These are phyloP conservation scores for Syngnathus rostellatus DNA, from an alignment of 2,797 vertebrate species.

Conservation along the genomic window DNA sequence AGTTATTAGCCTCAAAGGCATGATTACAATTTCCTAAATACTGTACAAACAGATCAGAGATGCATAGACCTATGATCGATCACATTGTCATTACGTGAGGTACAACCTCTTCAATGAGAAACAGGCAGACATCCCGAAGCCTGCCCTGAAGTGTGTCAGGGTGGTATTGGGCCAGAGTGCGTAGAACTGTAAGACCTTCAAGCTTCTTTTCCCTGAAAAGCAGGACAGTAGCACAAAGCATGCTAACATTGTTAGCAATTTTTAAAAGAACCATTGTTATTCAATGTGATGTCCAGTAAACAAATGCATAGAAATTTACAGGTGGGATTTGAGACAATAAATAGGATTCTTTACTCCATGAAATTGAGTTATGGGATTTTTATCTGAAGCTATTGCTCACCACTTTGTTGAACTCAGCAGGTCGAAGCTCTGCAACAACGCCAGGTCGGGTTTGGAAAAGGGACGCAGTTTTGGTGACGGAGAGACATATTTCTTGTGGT, in stretches of 20 bases:
- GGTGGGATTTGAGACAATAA: background rate
- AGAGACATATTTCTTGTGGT: slow-evolving; percentile 66
- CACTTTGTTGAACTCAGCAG: slow-evolving; percentile 80
- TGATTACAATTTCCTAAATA: background rate
- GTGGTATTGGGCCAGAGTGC: slow-evolving; percentile 81
- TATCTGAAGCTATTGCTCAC: slow-evolving; percentile 55
- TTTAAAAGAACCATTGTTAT: background rate
- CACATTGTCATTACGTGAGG: background rate
- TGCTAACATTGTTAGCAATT: background rate
- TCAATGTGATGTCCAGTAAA: background rate
- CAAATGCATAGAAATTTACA: background rate
- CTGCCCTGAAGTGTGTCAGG: slow-evolving; percentile 68
- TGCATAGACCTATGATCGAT: background rate
- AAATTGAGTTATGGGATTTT: slow-evolving; percentile 4
- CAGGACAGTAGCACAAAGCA: background rate
- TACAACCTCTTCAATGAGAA: slow-evolving; percentile 82
- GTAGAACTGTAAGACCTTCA: slow-evolving; percentile 78
- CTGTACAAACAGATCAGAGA: background rate
- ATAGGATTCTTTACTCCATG: background rate
- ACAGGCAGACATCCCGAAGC: slow-evolving; percentile 82
- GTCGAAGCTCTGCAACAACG: slow-evolving; percentile 73
- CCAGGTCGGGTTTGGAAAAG: slow-evolving; percentile 77
- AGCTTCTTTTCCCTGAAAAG: slow-evolving; percentile 89
- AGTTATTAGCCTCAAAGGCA: no score
- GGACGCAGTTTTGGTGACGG: slow-evolving; percentile 71